Base-by-base conservation (phyloP, 1,140 invertebrate species). In the Musca domestica region DNA sequence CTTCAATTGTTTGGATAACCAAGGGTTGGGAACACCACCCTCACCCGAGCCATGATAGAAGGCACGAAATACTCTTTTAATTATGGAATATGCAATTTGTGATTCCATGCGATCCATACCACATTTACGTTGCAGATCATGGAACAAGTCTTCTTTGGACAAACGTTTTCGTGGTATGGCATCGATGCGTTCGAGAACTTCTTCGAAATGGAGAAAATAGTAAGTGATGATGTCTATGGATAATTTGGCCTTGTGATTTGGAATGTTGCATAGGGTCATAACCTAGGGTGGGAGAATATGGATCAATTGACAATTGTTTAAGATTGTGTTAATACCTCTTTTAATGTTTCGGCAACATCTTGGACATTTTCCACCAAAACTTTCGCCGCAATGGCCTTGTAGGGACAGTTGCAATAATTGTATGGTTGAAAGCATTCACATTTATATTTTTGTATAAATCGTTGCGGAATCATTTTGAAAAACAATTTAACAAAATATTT, bases 81-180 rank as follows among this genome's bases (percentile, higher is more conserved):
- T 71, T 15, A 80, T 78, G 0, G 78, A 73, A 48, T 74, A 80
- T 1, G 76, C 71, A 48, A 80, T 48, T 9, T 80, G 78, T 6
- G 74, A 64, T 7, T 80, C 78, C 17, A 74, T 73, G 9, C 76
- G 73, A 4, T 58, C 67, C 76, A 80, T 75, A 10, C 69, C 63
- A 20, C 70, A 77, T 56, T 73, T 72, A 1, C 68, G 41, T 10
- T 73, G 69, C 48, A 78, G 20, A 30, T 74, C 78, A 46, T 78
- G 75, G 3, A 80, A 46, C 9, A 80, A 74, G 64, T 73, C 74
- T 48, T 78, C 78, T 61, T 77, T 80, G 54, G 56, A 41, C 3
- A 80, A 72, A 0, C 78, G 71, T n/a, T 80, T 80, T 3, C 34
- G 56, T 0, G 76, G 78, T 52, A 80, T 70, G 1, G 72, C 64